Evolutionary conservation across 1,140 invertebrate species (phyloP).

Genomic region (Heliconius hermathena): DNA sequence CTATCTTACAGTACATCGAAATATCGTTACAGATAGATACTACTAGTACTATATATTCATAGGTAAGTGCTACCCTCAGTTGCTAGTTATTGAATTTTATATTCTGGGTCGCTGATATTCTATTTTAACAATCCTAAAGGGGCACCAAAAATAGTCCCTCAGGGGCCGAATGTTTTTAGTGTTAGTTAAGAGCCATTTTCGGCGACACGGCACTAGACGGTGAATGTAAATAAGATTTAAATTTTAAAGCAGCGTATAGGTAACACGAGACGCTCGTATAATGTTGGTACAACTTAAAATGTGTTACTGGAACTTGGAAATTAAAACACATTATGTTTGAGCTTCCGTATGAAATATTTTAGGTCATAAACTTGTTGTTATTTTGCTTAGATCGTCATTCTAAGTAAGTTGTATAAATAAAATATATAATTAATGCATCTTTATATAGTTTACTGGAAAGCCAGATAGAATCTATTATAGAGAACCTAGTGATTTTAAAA

Average conservation of each 20-base stretch:
- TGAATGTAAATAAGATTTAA: slow-evolving; percentile 74
- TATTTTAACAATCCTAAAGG: slow-evolving; percentile 67
- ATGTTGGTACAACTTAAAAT: slow-evolving; percentile 15
- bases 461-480: not conserved
- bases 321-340: slow-evolving; percentile 4
- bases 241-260: slow-evolving; percentile 60
- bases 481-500: not conserved
- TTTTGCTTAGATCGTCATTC: not conserved
- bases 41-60: slow-evolving; percentile 34
- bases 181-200: slow-evolving; percentile 68
- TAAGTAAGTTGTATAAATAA: not conserved
- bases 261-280: slow-evolving; percentile 28
- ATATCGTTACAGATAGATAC: slow-evolving; percentile 41
- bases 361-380: not conserved
- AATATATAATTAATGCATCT: not conserved
- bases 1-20: slow-evolving; percentile 38
- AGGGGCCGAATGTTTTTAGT: slow-evolving; percentile 55
- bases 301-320: slow-evolving; percentile 9
- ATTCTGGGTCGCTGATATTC: slow-evolving; percentile 60
- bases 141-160: slow-evolving; percentile 66
- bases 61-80: slow-evolving; percentile 49
- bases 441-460: not conserved
- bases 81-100: slow-evolving; percentile 66
- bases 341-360: slow-evolving; percentile 6
- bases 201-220: slow-evolving; percentile 51